A percentile compares a stretch with the other conserved stretches of the same genome.
phyloP scores from a whole-genome alignment of 1,140 invertebrate genomes.

The Philaenus spumarius region DNA sequence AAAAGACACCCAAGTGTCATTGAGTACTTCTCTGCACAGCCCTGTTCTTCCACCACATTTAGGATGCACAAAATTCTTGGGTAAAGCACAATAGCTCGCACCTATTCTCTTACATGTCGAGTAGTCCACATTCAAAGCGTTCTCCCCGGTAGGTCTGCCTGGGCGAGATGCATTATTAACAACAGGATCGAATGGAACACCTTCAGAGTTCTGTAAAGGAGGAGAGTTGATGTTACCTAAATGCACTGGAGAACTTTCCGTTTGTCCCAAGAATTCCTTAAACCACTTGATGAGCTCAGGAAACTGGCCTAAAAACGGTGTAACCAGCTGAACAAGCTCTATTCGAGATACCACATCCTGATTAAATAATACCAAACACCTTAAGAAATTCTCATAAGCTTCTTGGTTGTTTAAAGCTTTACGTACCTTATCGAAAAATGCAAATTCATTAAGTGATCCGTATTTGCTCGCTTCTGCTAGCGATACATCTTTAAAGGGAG shows the following conservation, averaged over 20 bases:
- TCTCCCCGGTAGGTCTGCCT: too few species aligned
- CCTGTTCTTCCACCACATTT: constrained; percentile 86
- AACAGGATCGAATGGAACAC: too few species aligned
- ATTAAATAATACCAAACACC: constrained; percentile 88
- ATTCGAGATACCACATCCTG: constrained; percentile 86
- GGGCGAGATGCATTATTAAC: too few species aligned
- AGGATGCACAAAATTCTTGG: constrained; percentile 71
- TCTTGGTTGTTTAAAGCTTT: constrained; percentile 80
- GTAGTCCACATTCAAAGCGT: constrained; percentile 54
- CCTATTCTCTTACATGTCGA: constrained; percentile 90
- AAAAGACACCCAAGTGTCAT: constrained; percentile 98
- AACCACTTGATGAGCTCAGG: constrained; percentile 93
- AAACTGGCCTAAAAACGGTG: constrained; percentile 80
- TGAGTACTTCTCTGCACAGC: constrained; percentile 89
- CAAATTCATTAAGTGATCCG: constrained; percentile 84
- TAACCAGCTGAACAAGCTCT: constrained; percentile 80
- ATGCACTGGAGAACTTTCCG: background rate
- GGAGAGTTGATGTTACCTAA: too few species aligned
- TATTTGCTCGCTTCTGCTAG: constrained; percentile 87
- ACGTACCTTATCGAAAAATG: constrained; percentile 92
- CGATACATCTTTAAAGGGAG: constrained; percentile 63
- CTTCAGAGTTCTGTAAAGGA: too few species aligned
- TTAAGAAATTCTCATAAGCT: constrained; percentile 94
- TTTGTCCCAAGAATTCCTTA: constrained; percentile 77
- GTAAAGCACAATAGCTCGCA: constrained; percentile 93